These are phyloP conservation scores for Brachionus paranguensis DNA, from an alignment of 1,140 invertebrate genomes.

Conservation along the genomic window DNA sequence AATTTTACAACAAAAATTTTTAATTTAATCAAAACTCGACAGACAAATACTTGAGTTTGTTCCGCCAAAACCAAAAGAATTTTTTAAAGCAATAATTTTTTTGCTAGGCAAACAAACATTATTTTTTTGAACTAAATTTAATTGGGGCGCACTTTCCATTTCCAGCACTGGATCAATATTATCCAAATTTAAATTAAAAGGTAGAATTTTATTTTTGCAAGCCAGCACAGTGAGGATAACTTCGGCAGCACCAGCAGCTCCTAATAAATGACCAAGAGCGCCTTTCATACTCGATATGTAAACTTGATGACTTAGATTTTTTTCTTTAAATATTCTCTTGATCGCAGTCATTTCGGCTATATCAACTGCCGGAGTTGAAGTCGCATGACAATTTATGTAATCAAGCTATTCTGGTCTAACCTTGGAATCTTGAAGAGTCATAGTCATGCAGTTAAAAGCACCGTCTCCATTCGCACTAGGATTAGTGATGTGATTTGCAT, in stretches of 20 bases:
- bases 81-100: slow-evolving; percentile 76
- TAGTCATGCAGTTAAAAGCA: slow-evolving; percentile 79
- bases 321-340: slow-evolving; percentile 54
- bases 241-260: slow-evolving; percentile 89
- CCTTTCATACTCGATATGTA: slow-evolving; percentile 85
- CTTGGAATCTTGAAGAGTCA: slow-evolving; percentile 71
- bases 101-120: slow-evolving; percentile 14
- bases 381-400: slow-evolving; percentile 95
- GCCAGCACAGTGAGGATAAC: slow-evolving; percentile 75
- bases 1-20: background rate
- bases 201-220: slow-evolving; percentile 67
- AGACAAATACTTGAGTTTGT: slow-evolving; percentile 87
- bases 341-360: slow-evolving; percentile 80
- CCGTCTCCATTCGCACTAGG: slow-evolving; percentile 80
- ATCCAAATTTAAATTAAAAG: slow-evolving; percentile 83
- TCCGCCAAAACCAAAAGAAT: slow-evolving; percentile 97
- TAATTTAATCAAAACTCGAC: slow-evolving; percentile 15
- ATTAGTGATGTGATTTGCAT: slow-evolving; percentile 86
- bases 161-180: slow-evolving; percentile 60
- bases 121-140: background rate
- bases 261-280: slow-evolving; percentile 85
- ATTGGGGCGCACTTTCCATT: slow-evolving; percentile 36
- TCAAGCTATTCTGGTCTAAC: slow-evolving; percentile 63
- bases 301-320: slow-evolving; percentile 60
- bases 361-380: slow-evolving; percentile 91